Percentiles rank a stretch among this genome's conserved stretches.
Conservation (phyloP, 2,888 invertebrate species). For the Andrena trimmerana region DNA sequence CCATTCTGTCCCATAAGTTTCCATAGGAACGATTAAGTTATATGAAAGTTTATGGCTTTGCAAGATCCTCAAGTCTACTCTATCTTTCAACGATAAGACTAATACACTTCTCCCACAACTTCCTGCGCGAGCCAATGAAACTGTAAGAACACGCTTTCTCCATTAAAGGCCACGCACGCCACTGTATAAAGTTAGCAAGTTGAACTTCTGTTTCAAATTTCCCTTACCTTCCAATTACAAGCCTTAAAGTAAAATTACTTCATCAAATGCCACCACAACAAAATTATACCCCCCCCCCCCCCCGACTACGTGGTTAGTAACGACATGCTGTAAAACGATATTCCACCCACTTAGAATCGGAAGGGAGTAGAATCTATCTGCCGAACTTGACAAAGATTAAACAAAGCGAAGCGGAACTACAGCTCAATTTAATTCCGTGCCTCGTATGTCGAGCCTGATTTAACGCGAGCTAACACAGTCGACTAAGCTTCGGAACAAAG, state of each 20-base stretch:
- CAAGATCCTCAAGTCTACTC: background rate
- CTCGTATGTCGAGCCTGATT: no score
- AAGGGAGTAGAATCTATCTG: no score
- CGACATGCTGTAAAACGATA: background rate
- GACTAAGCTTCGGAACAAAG: slow-evolving; percentile 30
- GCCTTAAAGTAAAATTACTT: background rate
- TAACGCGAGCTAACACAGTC: slow-evolving; percentile 24
- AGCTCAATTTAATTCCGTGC: background rate
- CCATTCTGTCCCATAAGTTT: slow-evolving; percentile 9
- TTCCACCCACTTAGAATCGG: background rate
- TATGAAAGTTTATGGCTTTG: no score
- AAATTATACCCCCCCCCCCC: background rate
- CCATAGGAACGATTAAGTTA: background rate
- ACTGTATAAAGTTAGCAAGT: background rate
- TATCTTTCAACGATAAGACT: background rate
- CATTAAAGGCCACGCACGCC: background rate
- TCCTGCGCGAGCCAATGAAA: background rate
- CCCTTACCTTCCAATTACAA: background rate
- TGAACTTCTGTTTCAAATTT: background rate
- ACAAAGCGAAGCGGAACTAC: background rate
- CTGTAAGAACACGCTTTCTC: background rate
- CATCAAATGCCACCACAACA: background rate
- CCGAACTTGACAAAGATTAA: background rate
- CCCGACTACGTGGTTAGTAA: background rate
- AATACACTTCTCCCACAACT: background rate